phyloP scores from a whole-genome alignment of 2,888 invertebrate genomes.

The Tinea semifulvella region DNA sequence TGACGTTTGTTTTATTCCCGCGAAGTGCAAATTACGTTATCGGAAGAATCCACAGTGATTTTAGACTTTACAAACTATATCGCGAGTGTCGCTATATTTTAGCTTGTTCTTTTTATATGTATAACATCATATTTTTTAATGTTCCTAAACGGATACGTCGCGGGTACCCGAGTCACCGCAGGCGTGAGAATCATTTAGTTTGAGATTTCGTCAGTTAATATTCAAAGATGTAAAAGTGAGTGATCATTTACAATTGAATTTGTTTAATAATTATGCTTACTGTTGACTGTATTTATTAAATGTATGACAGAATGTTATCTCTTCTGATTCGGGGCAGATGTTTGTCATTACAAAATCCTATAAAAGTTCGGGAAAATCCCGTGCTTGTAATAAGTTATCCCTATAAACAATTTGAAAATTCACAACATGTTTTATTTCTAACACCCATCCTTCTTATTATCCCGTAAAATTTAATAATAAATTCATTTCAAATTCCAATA shows the following conservation, averaged over 20 bases:
- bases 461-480: no score
- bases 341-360: constrained; percentile 56
- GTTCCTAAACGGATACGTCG: constrained; percentile 3
- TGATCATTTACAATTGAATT: constrained; percentile 56
- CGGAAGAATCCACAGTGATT: neutral
- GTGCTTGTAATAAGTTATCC: constrained; percentile 66
- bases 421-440: constrained; percentile 27
- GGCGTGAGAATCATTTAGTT: constrained; percentile 29
- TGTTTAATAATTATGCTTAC: constrained; percentile 65
- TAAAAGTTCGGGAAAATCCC: constrained; percentile 51
- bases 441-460: no score
- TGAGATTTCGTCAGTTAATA: constrained; percentile 44
- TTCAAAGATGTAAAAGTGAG: constrained; percentile 54
- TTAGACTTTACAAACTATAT: neutral
- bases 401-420: constrained; percentile 62
- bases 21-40: neutral
- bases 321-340: constrained; percentile 56
- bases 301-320: constrained; percentile 61
- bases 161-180: neutral
- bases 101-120: constrained; percentile 14
- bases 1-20: constrained; percentile 5
- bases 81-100: constrained; percentile 7
- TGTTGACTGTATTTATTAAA: constrained; percentile 67
- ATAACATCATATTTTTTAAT: constrained; percentile 3
- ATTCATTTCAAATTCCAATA: no score